Percentiles rank a stretch among this genome's conserved stretches.
These are phyloP conservation scores for Calyptomena viridis DNA, from an alignment of 2,113 vertebrate species.

Conservation along the genomic window DNA sequence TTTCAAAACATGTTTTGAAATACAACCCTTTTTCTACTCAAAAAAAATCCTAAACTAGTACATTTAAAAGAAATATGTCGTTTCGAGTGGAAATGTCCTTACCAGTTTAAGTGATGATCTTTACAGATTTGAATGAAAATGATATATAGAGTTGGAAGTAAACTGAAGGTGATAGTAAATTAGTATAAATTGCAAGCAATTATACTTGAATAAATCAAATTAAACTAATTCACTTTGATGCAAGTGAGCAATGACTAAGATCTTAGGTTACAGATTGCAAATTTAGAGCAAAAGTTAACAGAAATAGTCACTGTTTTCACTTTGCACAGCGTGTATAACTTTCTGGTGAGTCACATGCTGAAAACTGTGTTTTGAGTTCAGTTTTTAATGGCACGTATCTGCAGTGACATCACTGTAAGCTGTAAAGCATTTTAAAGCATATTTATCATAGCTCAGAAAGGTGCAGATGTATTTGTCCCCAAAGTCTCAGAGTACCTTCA, in stretches of 20 bases:
- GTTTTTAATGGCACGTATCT: background rate
- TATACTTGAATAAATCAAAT: background rate
- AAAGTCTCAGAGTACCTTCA: background rate
- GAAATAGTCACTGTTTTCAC: background rate
- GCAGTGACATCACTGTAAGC: background rate
- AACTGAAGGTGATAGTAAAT: background rate
- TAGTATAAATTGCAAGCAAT: background rate
- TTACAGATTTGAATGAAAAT: background rate
- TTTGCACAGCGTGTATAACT: background rate
- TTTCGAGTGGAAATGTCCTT: background rate
- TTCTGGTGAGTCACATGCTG: background rate
- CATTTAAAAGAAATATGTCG: background rate
- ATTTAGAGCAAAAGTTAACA: background rate
- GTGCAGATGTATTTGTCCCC: background rate
- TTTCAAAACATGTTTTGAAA: background rate
- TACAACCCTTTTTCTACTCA: background rate
- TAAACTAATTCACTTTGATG: background rate
- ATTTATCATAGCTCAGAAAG: background rate
- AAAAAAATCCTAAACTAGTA: background rate
- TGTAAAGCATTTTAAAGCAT: background rate
- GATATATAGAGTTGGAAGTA: background rate
- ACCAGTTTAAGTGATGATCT: background rate
- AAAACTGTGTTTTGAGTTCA: background rate
- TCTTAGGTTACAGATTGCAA: background rate
- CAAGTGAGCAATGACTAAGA: background rate